phyloP scores from a whole-genome alignment of 1,140 invertebrate species.

The Meloidogyne exigua region DNA sequence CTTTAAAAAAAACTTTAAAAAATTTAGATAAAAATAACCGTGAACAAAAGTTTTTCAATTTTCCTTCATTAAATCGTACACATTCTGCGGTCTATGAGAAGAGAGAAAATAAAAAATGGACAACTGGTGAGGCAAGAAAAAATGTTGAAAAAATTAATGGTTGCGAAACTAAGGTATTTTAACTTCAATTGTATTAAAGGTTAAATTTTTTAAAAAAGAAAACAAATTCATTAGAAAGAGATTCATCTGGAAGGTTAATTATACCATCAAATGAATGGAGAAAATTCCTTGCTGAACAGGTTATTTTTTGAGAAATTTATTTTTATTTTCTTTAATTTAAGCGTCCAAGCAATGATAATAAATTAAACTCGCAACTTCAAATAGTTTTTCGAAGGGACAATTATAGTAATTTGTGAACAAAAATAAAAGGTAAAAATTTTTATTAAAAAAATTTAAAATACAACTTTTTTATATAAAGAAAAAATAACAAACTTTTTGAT shows the following conservation, averaged over 20 bases:
- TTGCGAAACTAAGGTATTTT: background rate
- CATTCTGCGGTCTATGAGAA: background rate
- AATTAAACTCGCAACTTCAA: background rate
- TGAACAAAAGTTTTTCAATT: background rate
- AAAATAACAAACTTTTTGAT: too few relatives aligned
- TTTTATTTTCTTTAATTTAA: background rate
- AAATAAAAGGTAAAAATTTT: background rate
- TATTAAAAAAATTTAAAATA: background rate
- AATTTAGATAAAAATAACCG: background rate
- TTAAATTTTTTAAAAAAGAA: background rate
- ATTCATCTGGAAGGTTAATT: background rate
- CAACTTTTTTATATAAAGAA: too few relatives aligned
- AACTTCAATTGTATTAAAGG: background rate
- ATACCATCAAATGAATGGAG: background rate
- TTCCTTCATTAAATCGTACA: background rate
- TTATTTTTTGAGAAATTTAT: background rate
- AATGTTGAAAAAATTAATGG: background rate
- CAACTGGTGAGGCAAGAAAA: background rate
- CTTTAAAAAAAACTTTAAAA: background rate
- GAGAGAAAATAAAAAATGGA: background rate
- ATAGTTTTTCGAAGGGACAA: background rate
- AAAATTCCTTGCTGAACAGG: background rate
- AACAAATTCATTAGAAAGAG: slow-evolving; percentile 1
- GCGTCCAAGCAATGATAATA: background rate
- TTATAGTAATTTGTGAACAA: background rate